Evolutionary conservation across 1,140 invertebrate species (phyloP).

Genomic region (Drosophila ananassae): DNA sequence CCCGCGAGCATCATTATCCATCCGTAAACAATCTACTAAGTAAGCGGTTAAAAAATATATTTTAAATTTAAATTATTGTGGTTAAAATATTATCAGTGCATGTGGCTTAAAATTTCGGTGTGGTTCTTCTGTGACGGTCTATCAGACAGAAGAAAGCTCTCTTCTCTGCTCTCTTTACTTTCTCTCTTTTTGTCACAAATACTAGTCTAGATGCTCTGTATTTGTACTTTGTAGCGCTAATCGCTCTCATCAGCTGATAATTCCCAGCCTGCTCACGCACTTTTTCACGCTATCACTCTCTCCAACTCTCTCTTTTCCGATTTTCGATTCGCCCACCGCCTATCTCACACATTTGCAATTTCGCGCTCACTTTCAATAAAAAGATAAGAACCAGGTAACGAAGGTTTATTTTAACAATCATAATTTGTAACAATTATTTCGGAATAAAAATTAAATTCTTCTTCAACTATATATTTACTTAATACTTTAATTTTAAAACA

Average conservation of each 20-base stretch:
- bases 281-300: constrained; percentile 25
- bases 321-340: not conserved
- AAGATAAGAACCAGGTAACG: constrained; percentile 7
- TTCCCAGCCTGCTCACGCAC: constrained; percentile 40
- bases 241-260: constrained; percentile 23
- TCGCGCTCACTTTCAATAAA: not conserved
- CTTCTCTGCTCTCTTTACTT: constrained; percentile 2
- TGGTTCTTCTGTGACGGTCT: not conserved
- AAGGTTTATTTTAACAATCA: too few relatives aligned
- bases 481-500: too few relatives aligned
- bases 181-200: not conserved
- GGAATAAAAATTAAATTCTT: too few relatives aligned
- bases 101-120: not conserved
- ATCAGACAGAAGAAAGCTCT: not conserved
- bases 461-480: too few relatives aligned
- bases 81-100: constrained; percentile 1
- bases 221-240: not conserved
- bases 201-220: not conserved
- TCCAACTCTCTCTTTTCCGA: constrained; percentile 4
- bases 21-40: not conserved
- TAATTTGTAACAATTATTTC: too few relatives aligned
- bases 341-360: constrained; percentile 5
- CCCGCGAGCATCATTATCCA: not conserved
- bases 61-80: constrained; percentile 13
- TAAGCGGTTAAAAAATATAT: constrained; percentile 8